Evolutionary conservation across 2,113 vertebrate species (phyloP).

Genomic region (Lepus americanus): DNA sequence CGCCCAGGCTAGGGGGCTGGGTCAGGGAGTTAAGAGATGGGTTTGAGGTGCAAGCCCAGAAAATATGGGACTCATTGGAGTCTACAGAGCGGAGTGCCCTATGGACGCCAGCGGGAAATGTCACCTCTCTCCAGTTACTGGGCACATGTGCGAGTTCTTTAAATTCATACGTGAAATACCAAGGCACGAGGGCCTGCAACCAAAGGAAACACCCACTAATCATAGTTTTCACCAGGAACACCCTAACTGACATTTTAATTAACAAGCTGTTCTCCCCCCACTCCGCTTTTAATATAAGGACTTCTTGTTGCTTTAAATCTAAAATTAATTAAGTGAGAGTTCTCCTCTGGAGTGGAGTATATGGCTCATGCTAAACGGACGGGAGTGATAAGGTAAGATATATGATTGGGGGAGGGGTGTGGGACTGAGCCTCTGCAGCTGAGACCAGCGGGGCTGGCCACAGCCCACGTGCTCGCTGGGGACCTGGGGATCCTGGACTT

Average conservation of each 20-base stretch:
- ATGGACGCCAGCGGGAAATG: slow-evolving; percentile 27
- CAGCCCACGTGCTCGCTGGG: neutral
- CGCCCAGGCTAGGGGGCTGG: neutral
- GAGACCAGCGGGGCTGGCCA: neutral
- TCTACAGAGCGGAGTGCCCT: neutral
- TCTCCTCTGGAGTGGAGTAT: slow-evolving; percentile 81
- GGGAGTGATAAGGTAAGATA: slow-evolving; percentile 85
- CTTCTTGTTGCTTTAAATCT: slow-evolving; percentile 88
- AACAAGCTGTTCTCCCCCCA: slow-evolving; percentile 84
- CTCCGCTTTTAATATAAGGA: slow-evolving; percentile 86
- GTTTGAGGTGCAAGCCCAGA: neutral
- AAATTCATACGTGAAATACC: slow-evolving; percentile 78
- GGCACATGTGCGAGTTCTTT: slow-evolving; percentile 73
- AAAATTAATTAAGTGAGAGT: slow-evolving; percentile 88
- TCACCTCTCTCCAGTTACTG: slow-evolving; percentile 3
- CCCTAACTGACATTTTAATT: slow-evolving; percentile 87
- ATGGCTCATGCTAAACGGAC: slow-evolving; percentile 83
- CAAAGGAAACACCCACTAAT: slow-evolving; percentile 85
- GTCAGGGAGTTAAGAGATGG: neutral
- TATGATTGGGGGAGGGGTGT: slow-evolving; percentile 55
- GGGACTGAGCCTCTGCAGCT: slow-evolving; percentile 38
- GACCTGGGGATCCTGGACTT: slow-evolving; percentile 31
- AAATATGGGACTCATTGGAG: neutral
- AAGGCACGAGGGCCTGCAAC: slow-evolving; percentile 80
- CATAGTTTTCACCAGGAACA: slow-evolving; percentile 86